Base-by-base conservation (phyloP, 2,797 vertebrate species). In the Denticeps clupeoides region DNA sequence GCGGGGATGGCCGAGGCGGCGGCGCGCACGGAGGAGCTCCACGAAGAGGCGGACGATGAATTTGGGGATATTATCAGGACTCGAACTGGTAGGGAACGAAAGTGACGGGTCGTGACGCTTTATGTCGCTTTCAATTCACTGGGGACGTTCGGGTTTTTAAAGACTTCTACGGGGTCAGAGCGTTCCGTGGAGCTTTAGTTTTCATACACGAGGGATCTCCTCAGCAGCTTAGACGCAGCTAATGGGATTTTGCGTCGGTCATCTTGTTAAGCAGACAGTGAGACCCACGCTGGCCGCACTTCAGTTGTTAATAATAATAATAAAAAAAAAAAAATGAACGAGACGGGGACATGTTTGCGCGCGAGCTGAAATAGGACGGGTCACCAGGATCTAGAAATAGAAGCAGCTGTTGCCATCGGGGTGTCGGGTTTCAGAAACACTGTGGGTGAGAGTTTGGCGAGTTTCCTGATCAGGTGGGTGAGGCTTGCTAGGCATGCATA, bases 1-100 rank as follows among this genome's bases (percentile, higher is more conserved):
- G 3, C 41, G 25, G 1, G n/a, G 25, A 65, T 65, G 63, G 63
- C 63, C 6, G 56, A 59, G n/a, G n/a, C n/a, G 55, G 57, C 60
- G 15, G 51, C 38, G 29, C 29, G 10, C 2, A 12, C 10, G 8
- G 53, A 60, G 23, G 54, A 60, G n/a, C 63, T 62, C 38, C 57
- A 12, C 57, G 63, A 63, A 18, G 56, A 55, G 45, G 19, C 24
- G 35, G 57, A 66, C n/a, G 63, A 66, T 50, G 63, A 63, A 53
- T 66, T 63, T 16, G 63, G 63, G 12, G 60, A 66, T 47, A 66
- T 63, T 44, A 66, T 66, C 26, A 66, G 63, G 41, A 60, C 26
- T 12, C 49, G 60, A 59, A 62, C 63, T 47, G 63, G 63, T 63
- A 45, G 38, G 59, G 41, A n/a, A n/a, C n/a, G 19, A 37, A 40